Conservation (phyloP, 2,888 invertebrate species). For the Argyresthia goedartella region DNA sequence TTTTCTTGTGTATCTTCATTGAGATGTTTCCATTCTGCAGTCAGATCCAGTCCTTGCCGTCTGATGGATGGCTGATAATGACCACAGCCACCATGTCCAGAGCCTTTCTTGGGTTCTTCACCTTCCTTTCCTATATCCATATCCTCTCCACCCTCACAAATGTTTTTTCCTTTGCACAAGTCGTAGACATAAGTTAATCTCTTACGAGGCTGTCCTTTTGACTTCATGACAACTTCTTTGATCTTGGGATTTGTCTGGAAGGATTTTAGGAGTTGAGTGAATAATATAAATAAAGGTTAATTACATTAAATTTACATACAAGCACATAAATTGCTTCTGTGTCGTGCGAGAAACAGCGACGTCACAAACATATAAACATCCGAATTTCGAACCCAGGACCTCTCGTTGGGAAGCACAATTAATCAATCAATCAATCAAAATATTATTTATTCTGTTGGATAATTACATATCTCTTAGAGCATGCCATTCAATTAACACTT, state of each 20-base stretch:
- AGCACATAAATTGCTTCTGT: too few relatives aligned
- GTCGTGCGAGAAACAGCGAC: too few relatives aligned
- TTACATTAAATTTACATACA: too few relatives aligned
- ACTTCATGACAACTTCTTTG: constrained; percentile 94
- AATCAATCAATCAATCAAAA: too few relatives aligned
- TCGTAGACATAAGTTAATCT: constrained; percentile 96
- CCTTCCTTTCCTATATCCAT: constrained; percentile 92
- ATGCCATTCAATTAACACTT: too few relatives aligned
- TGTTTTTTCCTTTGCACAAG: constrained; percentile 96
- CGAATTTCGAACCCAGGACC: too few relatives aligned
- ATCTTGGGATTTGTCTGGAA: constrained; percentile 90
- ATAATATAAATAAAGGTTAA: too few relatives aligned
- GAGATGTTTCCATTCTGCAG: constrained; percentile 98
- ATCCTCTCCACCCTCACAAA: constrained; percentile 99
- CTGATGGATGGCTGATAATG: constrained; percentile 96
- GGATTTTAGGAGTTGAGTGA: neutral
- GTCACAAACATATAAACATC: too few relatives aligned
- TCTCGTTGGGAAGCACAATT: too few relatives aligned
- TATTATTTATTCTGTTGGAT: too few relatives aligned
- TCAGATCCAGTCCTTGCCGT: constrained; percentile 90
- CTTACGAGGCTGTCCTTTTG: constrained; percentile 96
- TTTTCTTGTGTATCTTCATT: constrained; percentile 99
- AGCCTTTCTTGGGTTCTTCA: constrained; percentile 70
- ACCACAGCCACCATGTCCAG: constrained; percentile 95
- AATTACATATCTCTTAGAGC: too few relatives aligned